These are phyloP conservation scores for Dilophus febrilis DNA, from an alignment of 2,888 invertebrate species.

Conservation along the genomic window DNA sequence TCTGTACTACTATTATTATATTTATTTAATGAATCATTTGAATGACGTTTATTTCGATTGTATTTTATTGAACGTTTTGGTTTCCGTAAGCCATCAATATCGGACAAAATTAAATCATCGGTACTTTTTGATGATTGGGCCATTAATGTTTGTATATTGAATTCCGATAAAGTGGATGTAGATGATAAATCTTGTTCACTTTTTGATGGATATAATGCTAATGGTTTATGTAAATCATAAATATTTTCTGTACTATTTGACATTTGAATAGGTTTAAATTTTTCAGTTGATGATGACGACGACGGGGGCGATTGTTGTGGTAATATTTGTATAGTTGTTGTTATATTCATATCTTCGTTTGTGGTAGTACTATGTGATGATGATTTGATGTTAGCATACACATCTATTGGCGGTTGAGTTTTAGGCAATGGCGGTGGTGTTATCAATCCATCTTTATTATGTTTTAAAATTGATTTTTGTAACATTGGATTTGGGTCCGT, in stretches of 20 bases:
- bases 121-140: conserved; percentile 15
- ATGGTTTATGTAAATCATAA: conserved; percentile 3
- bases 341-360: neutral
- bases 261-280: conserved; percentile 8
- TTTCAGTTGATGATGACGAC: neutral
- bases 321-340: neutral
- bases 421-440: too few relatives aligned
- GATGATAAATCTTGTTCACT: conserved; percentile 10
- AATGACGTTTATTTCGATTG: conserved; percentile 12
- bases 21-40: conserved; percentile 7
- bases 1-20: too few relatives aligned
- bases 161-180: neutral
- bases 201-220: conserved; percentile 9
- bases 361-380: neutral
- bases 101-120: conserved; percentile 14
- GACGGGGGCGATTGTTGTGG: neutral
- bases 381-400: neutral
- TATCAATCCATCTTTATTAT: too few relatives aligned
- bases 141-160: neutral
- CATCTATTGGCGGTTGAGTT: neutral
- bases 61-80: conserved; percentile 8
- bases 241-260: conserved; percentile 10
- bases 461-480: too few relatives aligned
- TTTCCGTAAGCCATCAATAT: conserved; percentile 11
- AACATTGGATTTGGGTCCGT: too few relatives aligned